phyloP scores from a whole-genome alignment of 2,888 invertebrate genomes.

The Leptopilina myrica region DNA sequence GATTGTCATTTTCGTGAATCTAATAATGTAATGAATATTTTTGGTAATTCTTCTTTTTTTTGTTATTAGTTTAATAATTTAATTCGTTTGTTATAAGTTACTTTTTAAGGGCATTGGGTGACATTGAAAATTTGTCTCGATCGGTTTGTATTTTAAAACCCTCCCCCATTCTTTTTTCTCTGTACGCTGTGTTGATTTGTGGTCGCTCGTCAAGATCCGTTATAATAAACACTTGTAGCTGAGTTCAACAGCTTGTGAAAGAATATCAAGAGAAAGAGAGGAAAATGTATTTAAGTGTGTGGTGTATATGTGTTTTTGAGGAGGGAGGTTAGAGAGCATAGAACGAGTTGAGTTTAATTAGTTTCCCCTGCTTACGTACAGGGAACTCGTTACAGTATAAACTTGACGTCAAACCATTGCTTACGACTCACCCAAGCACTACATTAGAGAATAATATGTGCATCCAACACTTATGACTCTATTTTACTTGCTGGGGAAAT shows the following conservation, averaged over 20 bases:
- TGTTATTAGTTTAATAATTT: too few relatives aligned
- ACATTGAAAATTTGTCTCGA: conserved; percentile 8
- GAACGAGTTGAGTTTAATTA: conserved; percentile 50
- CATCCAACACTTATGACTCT: conserved; percentile 33
- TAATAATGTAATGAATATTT: background rate
- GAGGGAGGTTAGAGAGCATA: conserved; percentile 34
- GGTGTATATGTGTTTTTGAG: background rate
- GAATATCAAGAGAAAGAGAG: conserved; percentile 37
- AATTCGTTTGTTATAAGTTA: background rate
- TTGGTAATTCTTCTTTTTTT: background rate
- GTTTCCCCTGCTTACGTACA: conserved; percentile 51
- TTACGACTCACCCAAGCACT: conserved; percentile 26
- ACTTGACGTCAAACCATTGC: conserved; percentile 36
- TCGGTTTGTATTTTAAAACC: background rate
- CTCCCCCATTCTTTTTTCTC: background rate
- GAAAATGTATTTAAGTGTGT: background rate
- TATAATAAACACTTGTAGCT: conserved; percentile 35
- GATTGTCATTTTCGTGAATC: too few relatives aligned
- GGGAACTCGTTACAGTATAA: conserved; percentile 31
- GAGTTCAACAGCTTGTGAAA: conserved; percentile 40
- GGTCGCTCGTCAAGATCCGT: conserved; percentile 19
- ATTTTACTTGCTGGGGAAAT: background rate
- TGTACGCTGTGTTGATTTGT: background rate
- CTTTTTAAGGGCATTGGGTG: conserved; percentile 31
- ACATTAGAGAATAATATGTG: conserved; percentile 29